phyloP scores from a whole-genome alignment of 2,797 vertebrate genomes.

The Lophotriccus pileatus region DNA sequence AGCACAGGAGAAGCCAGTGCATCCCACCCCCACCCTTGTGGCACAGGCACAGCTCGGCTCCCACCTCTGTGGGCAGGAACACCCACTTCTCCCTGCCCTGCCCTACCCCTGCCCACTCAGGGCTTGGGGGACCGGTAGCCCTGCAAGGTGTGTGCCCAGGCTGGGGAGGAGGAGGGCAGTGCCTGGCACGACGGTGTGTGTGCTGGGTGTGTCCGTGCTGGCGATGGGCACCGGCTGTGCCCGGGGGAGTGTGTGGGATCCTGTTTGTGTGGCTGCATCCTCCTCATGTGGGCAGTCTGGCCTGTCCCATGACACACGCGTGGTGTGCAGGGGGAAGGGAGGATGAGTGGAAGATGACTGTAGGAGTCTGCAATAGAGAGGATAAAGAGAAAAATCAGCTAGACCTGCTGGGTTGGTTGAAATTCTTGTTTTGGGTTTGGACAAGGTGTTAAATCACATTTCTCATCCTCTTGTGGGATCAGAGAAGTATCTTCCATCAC shows the following conservation, averaged over 20 bases:
- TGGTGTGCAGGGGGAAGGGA: neutral
- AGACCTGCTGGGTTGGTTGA: neutral
- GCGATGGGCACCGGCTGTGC: fast-evolving
- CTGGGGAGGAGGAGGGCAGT: neutral
- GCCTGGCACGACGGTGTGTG: fast-evolving
- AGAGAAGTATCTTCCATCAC: neutral
- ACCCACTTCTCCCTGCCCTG: neutral
- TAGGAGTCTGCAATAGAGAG: neutral
- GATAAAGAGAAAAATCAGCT: neutral
- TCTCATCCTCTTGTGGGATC: neutral
- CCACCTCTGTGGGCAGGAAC: fast-evolving
- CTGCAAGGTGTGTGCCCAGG: neutral
- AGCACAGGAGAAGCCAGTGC: fast-evolving
- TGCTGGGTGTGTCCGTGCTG: fast-evolving
- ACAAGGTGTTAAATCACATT: neutral
- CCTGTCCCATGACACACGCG: fast-evolving
- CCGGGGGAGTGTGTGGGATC: neutral
- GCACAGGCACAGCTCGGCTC: neutral
- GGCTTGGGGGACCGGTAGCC: fast-evolving
- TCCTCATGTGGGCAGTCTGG: neutral
- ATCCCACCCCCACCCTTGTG: fast-evolving
- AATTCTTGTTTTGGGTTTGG: neutral
- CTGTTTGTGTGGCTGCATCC: neutral
- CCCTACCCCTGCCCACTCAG: neutral
- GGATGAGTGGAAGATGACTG: neutral